phyloP scores from a whole-genome alignment of 2,113 vertebrate species.

The Meles meles region DNA sequence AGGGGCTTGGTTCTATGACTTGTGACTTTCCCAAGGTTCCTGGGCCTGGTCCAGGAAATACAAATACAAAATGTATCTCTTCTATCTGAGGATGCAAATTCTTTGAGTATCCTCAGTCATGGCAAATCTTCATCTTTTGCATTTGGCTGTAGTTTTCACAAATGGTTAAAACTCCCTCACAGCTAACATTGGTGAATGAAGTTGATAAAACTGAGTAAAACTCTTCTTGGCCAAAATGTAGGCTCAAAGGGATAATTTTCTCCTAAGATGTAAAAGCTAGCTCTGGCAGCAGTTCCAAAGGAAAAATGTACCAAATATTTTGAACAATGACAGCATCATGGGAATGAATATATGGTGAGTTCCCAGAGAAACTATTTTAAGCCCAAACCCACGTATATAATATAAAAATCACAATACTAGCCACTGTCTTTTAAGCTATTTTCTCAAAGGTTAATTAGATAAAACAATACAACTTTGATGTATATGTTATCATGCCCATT shows the following conservation, averaged over 20 bases:
- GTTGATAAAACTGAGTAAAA: neutral
- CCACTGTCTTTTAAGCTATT: neutral
- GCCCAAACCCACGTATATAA: neutral
- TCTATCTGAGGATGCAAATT: neutral
- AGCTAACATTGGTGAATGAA: neutral
- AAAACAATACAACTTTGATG: neutral
- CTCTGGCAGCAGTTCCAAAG: neutral
- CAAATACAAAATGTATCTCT: neutral
- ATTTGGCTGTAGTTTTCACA: neutral
- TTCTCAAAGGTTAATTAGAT: neutral
- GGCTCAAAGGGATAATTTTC: neutral
- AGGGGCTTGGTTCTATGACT: neutral
- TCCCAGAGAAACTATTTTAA: neutral
- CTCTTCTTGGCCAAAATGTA: neutral
- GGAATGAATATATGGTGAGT: neutral
- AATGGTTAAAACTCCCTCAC: neutral
- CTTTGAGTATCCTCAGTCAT: neutral
- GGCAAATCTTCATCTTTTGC: neutral
- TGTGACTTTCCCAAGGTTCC: neutral
- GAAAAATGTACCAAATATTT: constrained; percentile 16
- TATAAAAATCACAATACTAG: neutral
- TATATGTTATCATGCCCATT: neutral
- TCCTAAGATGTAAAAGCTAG: neutral
- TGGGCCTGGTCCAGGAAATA: neutral
- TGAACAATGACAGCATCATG: neutral